Base-by-base conservation (phyloP, 1,140 invertebrate species). In the Lamellibrachia luymesi region DNA sequence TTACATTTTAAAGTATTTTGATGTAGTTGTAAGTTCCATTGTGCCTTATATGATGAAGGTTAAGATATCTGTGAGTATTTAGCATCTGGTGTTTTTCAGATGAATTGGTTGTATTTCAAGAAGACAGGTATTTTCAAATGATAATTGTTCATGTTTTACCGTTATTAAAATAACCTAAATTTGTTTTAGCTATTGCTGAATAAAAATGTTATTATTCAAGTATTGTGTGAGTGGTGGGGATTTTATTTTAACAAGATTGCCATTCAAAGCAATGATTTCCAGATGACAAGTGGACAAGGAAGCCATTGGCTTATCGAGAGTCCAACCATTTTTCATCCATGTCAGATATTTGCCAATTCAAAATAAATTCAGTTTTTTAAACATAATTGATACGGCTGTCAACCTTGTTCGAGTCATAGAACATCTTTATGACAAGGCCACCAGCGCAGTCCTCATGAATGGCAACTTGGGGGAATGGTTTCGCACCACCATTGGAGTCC, bases 131-230 rank as follows among this genome's bases (percentile, higher is more conserved):
- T 80, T 80, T 56, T 80, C 64, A 80, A 80, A 4, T 80, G 64
- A 80, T 22, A 2, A 80, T 80, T 80, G 64, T 80, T 80, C 64
- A 10, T 80, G 64, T 80, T 2, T 80, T 80, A 22, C 64, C 4
- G 64, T 80, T 80, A 80, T 80, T 80, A 80, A 56, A 80, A 80
- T 80, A 80, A 80, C 64, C 64, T 80, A 80, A 56, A 80, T 80
- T 80, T 10, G 64, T 80, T 80, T 80, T 80, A 80, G 64, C 64
- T 80, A 80, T 80, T 80, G 64, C 64, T 80, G 64, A 80, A 80
- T 80, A 80, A 80, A 38, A 80, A 10, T 80, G 5, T 80, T 80
- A 80, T 80, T 80, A 80, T 80, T 80, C 64, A 80, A 80, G 64
- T 80, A 80, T 80, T 80, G 64, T 80, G 4, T 80, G 25, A 56